Evolutionary conservation across 2,113 vertebrate genomes (phyloP), one percentile per base, ranked within the genome.

Genomic region (Willisornis vidua): DNA sequence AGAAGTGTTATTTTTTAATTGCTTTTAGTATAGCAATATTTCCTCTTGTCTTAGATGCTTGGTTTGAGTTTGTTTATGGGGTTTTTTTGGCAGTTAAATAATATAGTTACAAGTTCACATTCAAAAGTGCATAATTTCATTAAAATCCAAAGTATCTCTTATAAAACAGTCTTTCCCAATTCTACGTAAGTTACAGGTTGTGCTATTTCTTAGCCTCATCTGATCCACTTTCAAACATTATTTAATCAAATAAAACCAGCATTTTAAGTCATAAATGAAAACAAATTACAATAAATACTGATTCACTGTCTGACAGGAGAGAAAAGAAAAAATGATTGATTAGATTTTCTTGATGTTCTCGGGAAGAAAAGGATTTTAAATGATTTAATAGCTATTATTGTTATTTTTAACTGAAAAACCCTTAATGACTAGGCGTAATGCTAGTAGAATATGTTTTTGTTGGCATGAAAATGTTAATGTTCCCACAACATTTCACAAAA

Each of bases 401-500:
- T 74, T 94, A 94, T 89, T 96, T 94, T 89, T 43, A 91, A 91
- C 74, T 48, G 91, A 95, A 97, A 85, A 94, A 75, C 63, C 48
- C 49, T 94, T 87, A 94, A 59, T 90, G 85, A 80, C 58, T 57
- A 76, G 84, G 55, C 48, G 65, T 87, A 94, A 94, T 24, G 28
- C 41, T 85, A 58, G 83, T 25, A 91, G 71, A 95, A 89, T 74
- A 72, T 74, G 63, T 58, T 96, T 86, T 73, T 91, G 71, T 83
- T 94, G 89, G 71, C 87, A 92, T 24, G 41, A 89, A 23, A 37
- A 87, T 74, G 93, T 85, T 87, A 95, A 90, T 96, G 76, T 87
- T 95, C 83, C 74, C 65, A 95, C 92, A 85, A 26, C 65, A 92
- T 88, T 84, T 74, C 94, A 75, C 91, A 94, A 93, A 96, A 97